phyloP scores from a whole-genome alignment of 2,113 vertebrate species.

The Gambusia holbrooki region DNA sequence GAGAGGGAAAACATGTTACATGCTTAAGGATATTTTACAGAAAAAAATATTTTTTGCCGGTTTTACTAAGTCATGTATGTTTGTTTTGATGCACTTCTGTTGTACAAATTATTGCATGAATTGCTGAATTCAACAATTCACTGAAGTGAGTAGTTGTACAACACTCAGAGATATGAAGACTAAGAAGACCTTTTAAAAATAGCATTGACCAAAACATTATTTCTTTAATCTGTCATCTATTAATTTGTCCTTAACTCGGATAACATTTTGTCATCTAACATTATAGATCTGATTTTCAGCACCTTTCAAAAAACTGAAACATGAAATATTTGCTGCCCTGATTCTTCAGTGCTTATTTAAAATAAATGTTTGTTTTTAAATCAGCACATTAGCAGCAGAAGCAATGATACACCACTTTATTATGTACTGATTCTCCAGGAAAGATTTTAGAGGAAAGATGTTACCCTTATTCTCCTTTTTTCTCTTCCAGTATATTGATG shows the following conservation, averaged over 20 bases:
- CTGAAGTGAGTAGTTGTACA: too few species aligned
- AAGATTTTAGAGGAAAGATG: background rate
- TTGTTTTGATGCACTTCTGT: too few species aligned
- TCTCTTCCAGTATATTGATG: constrained; percentile 25
- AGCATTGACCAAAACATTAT: too few species aligned
- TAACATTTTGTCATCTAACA: background rate
- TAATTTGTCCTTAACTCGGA: background rate
- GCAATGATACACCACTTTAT: constrained; percentile 15
- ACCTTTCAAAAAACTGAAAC: background rate
- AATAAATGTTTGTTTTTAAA: constrained; percentile 17
- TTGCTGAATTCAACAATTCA: too few species aligned
- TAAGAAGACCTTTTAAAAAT: too few species aligned
- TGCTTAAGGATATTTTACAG: too few species aligned
- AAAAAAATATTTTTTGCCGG: too few species aligned
- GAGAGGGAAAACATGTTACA: too few species aligned
- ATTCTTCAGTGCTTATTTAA: background rate
- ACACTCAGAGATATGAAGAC: too few species aligned
- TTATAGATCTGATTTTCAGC: background rate
- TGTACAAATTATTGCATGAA: too few species aligned
- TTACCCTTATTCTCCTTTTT: constrained; percentile 7
- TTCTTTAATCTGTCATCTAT: background rate
- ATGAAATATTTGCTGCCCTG: background rate
- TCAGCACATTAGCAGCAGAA: background rate
- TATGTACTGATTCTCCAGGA: background rate
- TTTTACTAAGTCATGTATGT: too few species aligned